These are phyloP conservation scores for Chitala chitala DNA, from an alignment of 2,113 vertebrate genomes.

Conservation along the genomic window DNA sequence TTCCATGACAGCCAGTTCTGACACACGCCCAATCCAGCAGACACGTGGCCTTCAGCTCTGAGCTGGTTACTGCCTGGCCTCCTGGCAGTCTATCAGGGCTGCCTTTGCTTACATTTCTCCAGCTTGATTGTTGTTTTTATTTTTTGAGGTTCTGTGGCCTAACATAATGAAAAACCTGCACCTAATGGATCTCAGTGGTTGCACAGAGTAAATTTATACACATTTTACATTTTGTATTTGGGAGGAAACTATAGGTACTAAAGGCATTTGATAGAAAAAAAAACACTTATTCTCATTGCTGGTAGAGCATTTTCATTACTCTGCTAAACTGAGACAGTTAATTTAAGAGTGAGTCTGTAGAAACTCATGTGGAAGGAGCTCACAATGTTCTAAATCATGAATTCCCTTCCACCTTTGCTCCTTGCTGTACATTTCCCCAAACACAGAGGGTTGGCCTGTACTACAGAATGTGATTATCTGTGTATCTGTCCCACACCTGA, in stretches of 20 bases:
- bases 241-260: constrained; percentile 17
- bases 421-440: too few relatives aligned
- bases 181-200: not conserved
- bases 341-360: too few relatives aligned
- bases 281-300: too few relatives aligned
- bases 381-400: too few relatives aligned
- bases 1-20: not conserved
- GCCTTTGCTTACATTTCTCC: not conserved
- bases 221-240: not conserved
- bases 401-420: too few relatives aligned
- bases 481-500: too few relatives aligned
- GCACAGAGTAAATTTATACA: not conserved
- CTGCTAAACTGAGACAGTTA: not conserved
- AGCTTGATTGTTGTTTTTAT: not conserved
- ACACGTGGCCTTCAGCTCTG: not conserved
- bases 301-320: constrained; percentile 29
- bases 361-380: too few relatives aligned
- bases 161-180: not conserved
- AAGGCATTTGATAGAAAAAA: constrained; percentile 23
- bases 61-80: not conserved
- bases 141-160: not conserved
- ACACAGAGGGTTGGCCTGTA: too few relatives aligned
- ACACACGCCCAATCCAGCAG: not conserved
- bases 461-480: too few relatives aligned
- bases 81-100: not conserved